A percentile compares a stretch with the other conserved stretches of the same genome.
Evolutionary conservation across 2,797 vertebrate species (phyloP).

Genomic region (Rhynchonycteris naso): DNA sequence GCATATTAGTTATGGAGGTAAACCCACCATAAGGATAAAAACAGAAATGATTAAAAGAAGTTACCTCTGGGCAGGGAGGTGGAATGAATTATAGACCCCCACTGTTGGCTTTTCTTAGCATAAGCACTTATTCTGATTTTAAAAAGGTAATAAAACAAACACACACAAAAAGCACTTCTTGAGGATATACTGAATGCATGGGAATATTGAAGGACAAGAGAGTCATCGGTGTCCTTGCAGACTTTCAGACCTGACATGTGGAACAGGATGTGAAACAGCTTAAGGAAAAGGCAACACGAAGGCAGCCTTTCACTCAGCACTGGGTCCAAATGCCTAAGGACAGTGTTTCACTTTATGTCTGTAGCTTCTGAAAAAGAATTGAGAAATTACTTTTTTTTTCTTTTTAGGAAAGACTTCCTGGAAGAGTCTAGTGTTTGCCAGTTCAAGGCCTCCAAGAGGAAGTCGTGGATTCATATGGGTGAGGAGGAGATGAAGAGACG

Average conservation of each 20-base stretch:
- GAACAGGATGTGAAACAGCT: not conserved
- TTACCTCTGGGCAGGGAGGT: not conserved
- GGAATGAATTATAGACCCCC: not conserved
- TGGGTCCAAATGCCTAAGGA: not conserved
- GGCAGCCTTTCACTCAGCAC: not conserved
- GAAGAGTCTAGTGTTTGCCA: not conserved
- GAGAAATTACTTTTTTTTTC: not conserved
- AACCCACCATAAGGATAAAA: not conserved
- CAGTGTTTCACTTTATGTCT: not conserved
- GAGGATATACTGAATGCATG: not conserved
- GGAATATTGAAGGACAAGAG: not conserved
- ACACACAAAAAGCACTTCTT: not conserved
- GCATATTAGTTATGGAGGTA: not conserved
- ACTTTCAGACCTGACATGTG: not conserved
- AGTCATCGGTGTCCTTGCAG: not conserved
- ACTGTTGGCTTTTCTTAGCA: not conserved
- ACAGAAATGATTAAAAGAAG: not conserved
- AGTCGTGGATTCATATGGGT: not conserved
- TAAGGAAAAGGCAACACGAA: not conserved
- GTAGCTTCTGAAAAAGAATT: not conserved
- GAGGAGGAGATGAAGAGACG: not conserved
- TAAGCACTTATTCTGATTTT: not conserved
- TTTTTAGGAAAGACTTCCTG: not conserved
- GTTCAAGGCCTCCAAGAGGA: not conserved
- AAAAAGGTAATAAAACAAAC: not conserved